Base-by-base conservation (phyloP, 64 coral and sea anemone species). In the Exaiptasia diaphana region DNA sequence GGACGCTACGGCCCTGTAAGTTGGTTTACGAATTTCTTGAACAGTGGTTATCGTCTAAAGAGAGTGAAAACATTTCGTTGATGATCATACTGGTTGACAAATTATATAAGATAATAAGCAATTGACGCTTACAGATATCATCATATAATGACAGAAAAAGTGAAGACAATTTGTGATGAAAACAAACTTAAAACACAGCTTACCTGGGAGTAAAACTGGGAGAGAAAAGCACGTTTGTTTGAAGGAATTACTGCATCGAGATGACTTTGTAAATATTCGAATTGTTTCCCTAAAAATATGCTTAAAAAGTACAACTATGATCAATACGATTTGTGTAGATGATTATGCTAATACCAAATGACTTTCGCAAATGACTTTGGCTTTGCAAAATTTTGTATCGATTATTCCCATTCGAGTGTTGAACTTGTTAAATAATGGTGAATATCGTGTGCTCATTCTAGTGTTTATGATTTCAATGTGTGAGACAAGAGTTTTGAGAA, bases 161-260 rank as follows among this genome's bases (percentile, higher is more conserved):
- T 30, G 4, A 20, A 31, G 25, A 62, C 5, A 27, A 62, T 23
- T 30, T 62, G 4, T 13, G n/a, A 28, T 62, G 10, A 0, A 31
- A 61, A 42, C 13, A 15, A 28, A 53, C 6, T 26, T n/a, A 9
- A n/a, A 2, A 46, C 9, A 49, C 15, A 20, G n/a, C 70, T 81
- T 50, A 97, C 93, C 89, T 97, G 95, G 40, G 95, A 99, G 50
- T 99, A 99, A 76, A 99, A 99, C 74, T 99, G 95, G 8, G 95
- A 99, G 13, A 99, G 81, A 69, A 99, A 99, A 8, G 95, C 95
- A 68, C 95, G 73, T 33, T 99, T 99, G 59, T 92, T 92, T 26
- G 46, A 45, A 14, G 95, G 90, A 77, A 99, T 99, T 75, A 99
- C 88, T 67, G 75, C 44, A 44, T 99, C 95, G 30, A 99, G 86